These are phyloP conservation scores for Drosophila antonietae DNA, from an alignment of 2,888 invertebrate species.

Conservation along the genomic window DNA sequence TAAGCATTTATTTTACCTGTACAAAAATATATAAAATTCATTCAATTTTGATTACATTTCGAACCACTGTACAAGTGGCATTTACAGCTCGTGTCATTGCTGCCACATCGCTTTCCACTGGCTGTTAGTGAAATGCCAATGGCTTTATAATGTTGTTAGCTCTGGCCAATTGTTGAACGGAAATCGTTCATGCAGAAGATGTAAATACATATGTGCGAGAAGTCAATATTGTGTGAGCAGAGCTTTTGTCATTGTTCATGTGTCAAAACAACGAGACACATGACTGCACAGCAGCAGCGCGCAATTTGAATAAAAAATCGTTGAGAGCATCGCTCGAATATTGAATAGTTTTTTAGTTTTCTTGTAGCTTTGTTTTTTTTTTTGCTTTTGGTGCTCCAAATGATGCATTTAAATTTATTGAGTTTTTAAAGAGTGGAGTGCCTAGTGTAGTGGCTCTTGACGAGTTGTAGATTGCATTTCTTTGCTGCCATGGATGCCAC, in stretches of 20 bases:
- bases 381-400: constrained; percentile 2
- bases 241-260: constrained; percentile 19
- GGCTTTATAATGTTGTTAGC: constrained; percentile 16
- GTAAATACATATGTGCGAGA: constrained; percentile 22
- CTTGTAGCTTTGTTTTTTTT: no score
- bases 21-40: neutral
- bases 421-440: constrained; percentile 3
- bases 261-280: constrained; percentile 36
- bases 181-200: constrained; percentile 35
- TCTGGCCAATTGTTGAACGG: constrained; percentile 25
- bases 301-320: constrained; percentile 7
- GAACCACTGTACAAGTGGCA: neutral
- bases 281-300: constrained; percentile 22
- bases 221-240: constrained; percentile 11
- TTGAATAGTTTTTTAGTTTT: neutral
- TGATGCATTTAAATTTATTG: constrained; percentile 23
- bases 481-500: constrained; percentile 14
- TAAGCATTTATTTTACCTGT: no score
- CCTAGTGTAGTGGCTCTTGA: neutral
- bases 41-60: neutral
- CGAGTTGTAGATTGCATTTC: constrained; percentile 26
- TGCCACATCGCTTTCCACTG: neutral
- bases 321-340: neutral
- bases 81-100: neutral
- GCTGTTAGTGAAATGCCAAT: neutral